phyloP scores from a whole-genome alignment of 2,797 vertebrate genomes.

The Hirundo rustica region DNA sequence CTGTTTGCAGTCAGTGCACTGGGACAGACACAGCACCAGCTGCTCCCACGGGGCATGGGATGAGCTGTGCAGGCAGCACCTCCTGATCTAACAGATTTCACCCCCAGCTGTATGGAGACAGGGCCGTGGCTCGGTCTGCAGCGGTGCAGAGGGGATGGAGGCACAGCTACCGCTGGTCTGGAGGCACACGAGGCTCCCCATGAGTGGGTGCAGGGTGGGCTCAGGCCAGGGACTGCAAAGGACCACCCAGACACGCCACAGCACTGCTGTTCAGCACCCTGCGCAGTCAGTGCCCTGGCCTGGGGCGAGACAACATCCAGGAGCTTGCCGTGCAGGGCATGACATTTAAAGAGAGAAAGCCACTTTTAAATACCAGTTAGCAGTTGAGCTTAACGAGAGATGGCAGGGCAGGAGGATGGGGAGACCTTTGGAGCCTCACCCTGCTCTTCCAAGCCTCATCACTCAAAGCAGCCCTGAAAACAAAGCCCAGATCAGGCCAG shows the following conservation, averaged over 20 bases:
- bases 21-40: neutral
- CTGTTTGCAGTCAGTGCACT: neutral
- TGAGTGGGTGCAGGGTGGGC: neutral
- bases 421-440: neutral
- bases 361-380: neutral
- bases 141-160: neutral
- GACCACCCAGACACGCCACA: neutral
- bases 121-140: neutral
- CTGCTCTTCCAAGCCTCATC: neutral
- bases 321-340: neutral
- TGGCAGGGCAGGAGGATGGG: neutral
- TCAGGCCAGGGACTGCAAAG: neutral
- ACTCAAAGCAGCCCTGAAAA: neutral
- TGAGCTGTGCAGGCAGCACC: neutral
- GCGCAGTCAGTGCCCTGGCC: neutral
- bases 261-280: neutral
- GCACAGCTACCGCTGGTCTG: neutral
- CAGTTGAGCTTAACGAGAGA: neutral
- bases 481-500: neutral
- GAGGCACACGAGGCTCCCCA: neutral
- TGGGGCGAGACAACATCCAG: neutral
- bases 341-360: neutral
- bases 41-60: neutral
- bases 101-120: fast-evolving
- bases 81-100: neutral